Evolutionary conservation across 2,797 vertebrate genomes (phyloP).

Genomic region (Fistularia commersonii): DNA sequence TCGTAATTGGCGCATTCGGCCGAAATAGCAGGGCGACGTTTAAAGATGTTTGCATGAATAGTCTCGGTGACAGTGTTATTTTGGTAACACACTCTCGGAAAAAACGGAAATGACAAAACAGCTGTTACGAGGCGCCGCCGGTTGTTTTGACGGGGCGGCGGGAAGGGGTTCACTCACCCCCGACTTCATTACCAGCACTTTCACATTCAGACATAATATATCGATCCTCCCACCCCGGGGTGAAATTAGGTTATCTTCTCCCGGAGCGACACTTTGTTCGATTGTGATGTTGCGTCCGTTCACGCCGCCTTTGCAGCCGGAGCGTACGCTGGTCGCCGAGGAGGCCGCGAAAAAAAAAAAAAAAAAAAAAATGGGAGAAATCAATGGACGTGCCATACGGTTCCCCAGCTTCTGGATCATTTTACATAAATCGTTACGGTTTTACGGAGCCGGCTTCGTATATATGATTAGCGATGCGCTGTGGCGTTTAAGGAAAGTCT

Average conservation of each 20-base stretch:
- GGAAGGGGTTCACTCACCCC: background rate
- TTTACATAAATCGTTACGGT: constrained; percentile 78
- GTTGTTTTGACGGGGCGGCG: no score
- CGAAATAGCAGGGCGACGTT: no score
- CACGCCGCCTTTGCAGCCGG: no score
- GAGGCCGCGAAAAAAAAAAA: no score
- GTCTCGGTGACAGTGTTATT: no score
- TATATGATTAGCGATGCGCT: no score
- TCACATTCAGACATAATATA: background rate
- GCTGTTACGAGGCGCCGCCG: constrained; percentile 6
- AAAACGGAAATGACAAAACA: background rate
- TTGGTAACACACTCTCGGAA: background rate
- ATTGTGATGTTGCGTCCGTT: background rate
- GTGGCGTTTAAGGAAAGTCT: no score
- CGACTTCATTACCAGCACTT: constrained; percentile 8
- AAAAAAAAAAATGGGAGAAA: no score
- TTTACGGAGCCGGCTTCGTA: constrained; percentile 16
- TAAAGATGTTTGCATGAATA: no score
- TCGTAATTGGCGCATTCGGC: no score
- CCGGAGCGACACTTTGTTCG: constrained; percentile 17
- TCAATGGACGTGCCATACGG: no score
- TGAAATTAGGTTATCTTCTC: background rate
- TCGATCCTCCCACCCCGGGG: background rate
- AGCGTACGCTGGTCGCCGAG: no score
- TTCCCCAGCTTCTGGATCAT: constrained; percentile 63